These are phyloP conservation scores for Nematopogon swammerdamellus DNA, from an alignment of 2,888 invertebrate species.

Conservation along the genomic window DNA sequence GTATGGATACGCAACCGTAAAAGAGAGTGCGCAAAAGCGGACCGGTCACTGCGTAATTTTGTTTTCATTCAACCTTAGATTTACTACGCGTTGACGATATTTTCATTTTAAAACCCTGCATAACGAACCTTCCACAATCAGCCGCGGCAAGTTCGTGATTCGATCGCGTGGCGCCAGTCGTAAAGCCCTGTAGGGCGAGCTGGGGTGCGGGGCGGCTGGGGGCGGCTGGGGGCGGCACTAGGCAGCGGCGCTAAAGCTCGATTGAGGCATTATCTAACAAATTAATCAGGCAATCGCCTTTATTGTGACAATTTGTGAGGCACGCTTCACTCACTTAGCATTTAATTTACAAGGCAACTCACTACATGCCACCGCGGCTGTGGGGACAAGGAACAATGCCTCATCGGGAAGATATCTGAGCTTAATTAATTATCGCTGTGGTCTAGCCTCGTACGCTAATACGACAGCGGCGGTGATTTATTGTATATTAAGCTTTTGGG, in stretches of 20 bases:
- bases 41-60: too few relatives aligned
- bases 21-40: too few relatives aligned
- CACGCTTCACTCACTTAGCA: neutral
- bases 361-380: neutral
- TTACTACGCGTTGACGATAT: too few relatives aligned
- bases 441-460: neutral
- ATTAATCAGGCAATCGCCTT: conserved; percentile 2
- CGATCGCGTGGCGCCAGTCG: neutral
- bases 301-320: conserved; percentile 1
- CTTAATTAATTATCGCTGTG: neutral
- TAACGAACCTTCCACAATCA: too few relatives aligned
- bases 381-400: too few relatives aligned
- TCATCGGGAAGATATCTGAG: neutral
- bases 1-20: too few relatives aligned
- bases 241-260: neutral
- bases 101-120: too few relatives aligned
- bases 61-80: too few relatives aligned
- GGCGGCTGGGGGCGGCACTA: neutral
- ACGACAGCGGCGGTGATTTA: neutral
- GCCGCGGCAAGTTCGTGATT: too few relatives aligned
- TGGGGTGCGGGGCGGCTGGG: too few relatives aligned
- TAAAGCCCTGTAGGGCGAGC: neutral
- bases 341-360: neutral
- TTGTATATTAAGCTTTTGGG: too few relatives aligned
- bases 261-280: conserved; percentile 1